Evolutionary conservation across 2,797 vertebrate genomes (phyloP), one percentile per base, ranked within the genome.

Genomic region (Clarias laeviceps): DNA sequence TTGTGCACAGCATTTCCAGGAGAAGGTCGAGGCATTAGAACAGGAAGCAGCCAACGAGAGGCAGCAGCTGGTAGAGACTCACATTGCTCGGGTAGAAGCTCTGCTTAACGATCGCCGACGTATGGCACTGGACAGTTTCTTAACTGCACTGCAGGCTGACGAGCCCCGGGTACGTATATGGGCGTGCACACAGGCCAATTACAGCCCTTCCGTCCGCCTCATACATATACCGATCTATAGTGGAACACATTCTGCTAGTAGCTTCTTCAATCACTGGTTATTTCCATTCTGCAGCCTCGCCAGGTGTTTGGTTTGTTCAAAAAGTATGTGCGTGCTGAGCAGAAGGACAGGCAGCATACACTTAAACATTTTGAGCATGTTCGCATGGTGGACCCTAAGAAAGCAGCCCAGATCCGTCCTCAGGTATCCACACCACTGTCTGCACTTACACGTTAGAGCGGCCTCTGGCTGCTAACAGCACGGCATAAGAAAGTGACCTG

Each of bases 331-430:
- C 97, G 98, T 5, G 97, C 97, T 0, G 98, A 99, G 88, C 97
- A 99, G 95, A 99, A 99, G 78, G 97, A 99, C 95, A 93, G 97
- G 29, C 98, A 99, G 91, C 98, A 99, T 91, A 98, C 98, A 1
- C 95, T 99, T 2, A 99, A 99, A 91, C 97, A 99, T 90, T 99
- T 98, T 0, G 97, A 99, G 77, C 98, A 99, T 0, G 97, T 99
- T 82, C 97, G 96, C 90, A 97, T 97, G 85, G 97, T 99, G 11
- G 98, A 99, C 84, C 98, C 98, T 59, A 99, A 98, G 94, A 99
- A 99, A 92, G 98, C 98, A 0, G 97, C 97, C 2, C 98, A 99
- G 91, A 99, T 99, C 92, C 96, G 97, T 85, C 97, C 97, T 89
- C 98, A 99, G 97, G 96, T 97, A 93, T 57, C 50, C 12, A 37